Base-by-base conservation (phyloP, 2,888 invertebrate genomes). In the Tenthredo mesomela region DNA sequence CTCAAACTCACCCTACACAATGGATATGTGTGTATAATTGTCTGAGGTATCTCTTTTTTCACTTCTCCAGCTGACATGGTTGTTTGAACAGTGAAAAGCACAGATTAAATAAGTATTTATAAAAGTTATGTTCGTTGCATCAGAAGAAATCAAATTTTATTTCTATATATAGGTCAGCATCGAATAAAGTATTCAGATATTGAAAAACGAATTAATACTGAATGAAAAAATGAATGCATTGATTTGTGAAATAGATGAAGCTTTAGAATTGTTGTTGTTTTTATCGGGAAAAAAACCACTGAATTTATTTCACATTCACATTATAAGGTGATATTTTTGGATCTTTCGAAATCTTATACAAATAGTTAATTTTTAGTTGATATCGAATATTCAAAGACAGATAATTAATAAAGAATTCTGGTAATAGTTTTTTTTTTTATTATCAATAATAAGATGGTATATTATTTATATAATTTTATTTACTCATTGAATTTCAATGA, bases 1-100 rank as follows among this genome's bases (percentile, higher is more conserved):
- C 1, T 58, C 37, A 40, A 54, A 92, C 94, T 94, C 94, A 98
- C 98, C 95, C 97, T 95, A 86, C 98, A 96, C 85, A 98, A 94
- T 58, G 98, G 97, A 95, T 98, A 98, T 2, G 96, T 97, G 90
- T 97, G 97, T 85, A 97, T 93, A 83, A 96, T 94, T 65, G 88
- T 54, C n/a, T 85, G 47, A 9, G 88, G 85, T 85, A 87, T 85
- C 73, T 88, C 88, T 94, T 96, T 96, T 91, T 96, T 97, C 80
- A 94, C 93, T 61, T 94, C 94, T 12, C 93, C 94, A 71, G 93
- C 94, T 61, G 89, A 87, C 90, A 91, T 91, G 6, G 65, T 43
- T 5, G 43, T 21, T 18, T 33, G 18, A 54, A 29, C 50, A 77
- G 47, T 33, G 15, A 33, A 4, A 54, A 18, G 29, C 5, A 15